phyloP scores from a whole-genome alignment of 1,140 invertebrate genomes.

The Leptestheria dahalacensis region DNA sequence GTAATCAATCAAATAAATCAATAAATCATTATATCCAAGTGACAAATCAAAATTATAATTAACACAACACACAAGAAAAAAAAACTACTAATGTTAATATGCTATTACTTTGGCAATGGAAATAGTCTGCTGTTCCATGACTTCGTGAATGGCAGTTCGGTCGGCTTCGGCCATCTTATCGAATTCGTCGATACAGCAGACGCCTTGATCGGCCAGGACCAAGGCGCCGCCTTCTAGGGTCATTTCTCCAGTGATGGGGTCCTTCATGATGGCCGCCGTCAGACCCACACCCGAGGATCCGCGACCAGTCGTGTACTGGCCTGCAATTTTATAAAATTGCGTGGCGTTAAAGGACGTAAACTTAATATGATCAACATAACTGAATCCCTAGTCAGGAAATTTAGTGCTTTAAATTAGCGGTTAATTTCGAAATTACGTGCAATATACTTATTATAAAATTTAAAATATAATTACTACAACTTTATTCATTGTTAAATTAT shows the following conservation, averaged over 20 bases:
- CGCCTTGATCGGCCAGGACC: constrained; percentile 89
- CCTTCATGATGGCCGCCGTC: constrained; percentile 95
- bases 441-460: too few relatives aligned
- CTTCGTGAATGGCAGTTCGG: constrained; percentile 95
- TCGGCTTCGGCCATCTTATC: constrained; percentile 98
- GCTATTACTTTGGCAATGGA: constrained; percentile 82
- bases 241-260: constrained; percentile 94
- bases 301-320: constrained; percentile 90
- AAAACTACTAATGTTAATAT: background rate
- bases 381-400: too few relatives aligned
- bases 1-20: background rate
- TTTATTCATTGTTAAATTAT: background rate
- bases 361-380: too few relatives aligned
- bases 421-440: too few relatives aligned
- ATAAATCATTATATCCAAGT: constrained; percentile 5
- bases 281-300: constrained; percentile 96
- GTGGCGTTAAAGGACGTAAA: too few relatives aligned
- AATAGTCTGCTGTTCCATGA: constrained; percentile 99
- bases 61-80: constrained; percentile 13
- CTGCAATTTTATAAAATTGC: too few relatives aligned
- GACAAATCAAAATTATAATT: background rate
- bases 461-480: too few relatives aligned
- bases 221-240: constrained; percentile 94
- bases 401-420: too few relatives aligned
- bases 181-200: constrained; percentile 99